These are phyloP conservation scores for Raja brachyura DNA, from an alignment of 2,113 vertebrate genomes.

Conservation along the genomic window DNA sequence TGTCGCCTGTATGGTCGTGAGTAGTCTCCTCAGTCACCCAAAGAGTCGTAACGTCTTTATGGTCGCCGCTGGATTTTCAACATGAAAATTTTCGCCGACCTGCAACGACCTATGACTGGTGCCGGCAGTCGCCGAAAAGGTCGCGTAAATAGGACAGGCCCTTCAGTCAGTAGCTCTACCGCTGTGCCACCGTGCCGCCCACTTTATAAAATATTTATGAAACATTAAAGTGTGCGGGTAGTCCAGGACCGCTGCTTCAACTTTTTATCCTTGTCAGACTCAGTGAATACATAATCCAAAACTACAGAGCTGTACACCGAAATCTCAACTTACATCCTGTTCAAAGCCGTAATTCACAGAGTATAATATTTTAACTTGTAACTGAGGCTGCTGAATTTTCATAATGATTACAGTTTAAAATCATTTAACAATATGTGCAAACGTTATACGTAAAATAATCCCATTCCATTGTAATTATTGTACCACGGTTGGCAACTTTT, in stretches of 20 bases:
- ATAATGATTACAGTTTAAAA: neutral
- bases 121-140: too few relatives aligned
- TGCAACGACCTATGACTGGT: too few relatives aligned
- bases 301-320: neutral
- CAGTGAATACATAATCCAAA: neutral
- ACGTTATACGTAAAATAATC: slow-evolving; percentile 11
- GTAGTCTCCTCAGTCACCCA: too few relatives aligned
- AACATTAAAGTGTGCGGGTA: neutral
- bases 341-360: neutral
- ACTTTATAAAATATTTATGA: neutral
- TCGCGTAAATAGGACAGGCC: too few relatives aligned
- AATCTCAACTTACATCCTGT: neutral
- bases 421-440: neutral
- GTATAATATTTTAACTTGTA: neutral
- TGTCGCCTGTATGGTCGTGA: too few relatives aligned
- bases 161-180: too few relatives aligned
- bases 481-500: neutral
- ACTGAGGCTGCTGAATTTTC: neutral
- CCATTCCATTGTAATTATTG: neutral
- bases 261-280: neutral
- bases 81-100: too few relatives aligned
- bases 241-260: neutral
- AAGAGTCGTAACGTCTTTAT: too few relatives aligned
- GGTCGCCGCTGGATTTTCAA: too few relatives aligned
- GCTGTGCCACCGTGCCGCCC: too few relatives aligned